Base-by-base conservation (phyloP, 2,113 vertebrate species). In the Pteropus alecto region DNA sequence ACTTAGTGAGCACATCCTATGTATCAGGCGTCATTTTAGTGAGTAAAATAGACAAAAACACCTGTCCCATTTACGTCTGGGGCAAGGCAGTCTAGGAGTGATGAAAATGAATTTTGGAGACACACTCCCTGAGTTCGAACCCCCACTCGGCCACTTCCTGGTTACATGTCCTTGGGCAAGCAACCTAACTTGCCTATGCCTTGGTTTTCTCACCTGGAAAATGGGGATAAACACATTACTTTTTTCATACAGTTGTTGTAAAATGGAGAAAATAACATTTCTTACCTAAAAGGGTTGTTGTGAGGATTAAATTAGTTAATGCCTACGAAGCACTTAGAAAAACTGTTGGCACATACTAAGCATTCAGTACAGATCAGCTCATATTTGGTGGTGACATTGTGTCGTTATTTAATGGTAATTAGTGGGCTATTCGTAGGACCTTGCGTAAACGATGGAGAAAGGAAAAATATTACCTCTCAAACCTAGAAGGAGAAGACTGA, bases 361-460 rank as follows among this genome's bases (percentile, higher is more conserved):
- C 14, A 43, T 28, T 24, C 16, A 68, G 30, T 30, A 35, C 76
- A n/a, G 0, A 3, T 38, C 2, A 22, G 58, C 30, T 41, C 81
- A 61, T 51, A 71, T 9, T 71, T 60, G n/a, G 11, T 1, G 24
- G 4, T 16, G 67, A 18, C 4, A 18, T 11, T 22, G 68, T 11
- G 13, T 7, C 48, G 41, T 16, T 61, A 14, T 19, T 93, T n/a
- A 93, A 7, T 3, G 26, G 21, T 15, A 16, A 38, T 14, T 33
- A 4, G 15, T 3, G 1, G 38, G 26, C 21, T 43, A 3, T 7
- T 33, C 18, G 0, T 33, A 48, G 43, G 58, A 5, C 14, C 30
- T 35, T 51, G 22, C 22, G 43, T 24, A 76, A 84, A 43, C 33
- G 19, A 79, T 15, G 15, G 35, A 19, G 56, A 58, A 87, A 43